Conservation (phyloP, 2,113 vertebrate species). For the Tachuris rubrigastra region DNA sequence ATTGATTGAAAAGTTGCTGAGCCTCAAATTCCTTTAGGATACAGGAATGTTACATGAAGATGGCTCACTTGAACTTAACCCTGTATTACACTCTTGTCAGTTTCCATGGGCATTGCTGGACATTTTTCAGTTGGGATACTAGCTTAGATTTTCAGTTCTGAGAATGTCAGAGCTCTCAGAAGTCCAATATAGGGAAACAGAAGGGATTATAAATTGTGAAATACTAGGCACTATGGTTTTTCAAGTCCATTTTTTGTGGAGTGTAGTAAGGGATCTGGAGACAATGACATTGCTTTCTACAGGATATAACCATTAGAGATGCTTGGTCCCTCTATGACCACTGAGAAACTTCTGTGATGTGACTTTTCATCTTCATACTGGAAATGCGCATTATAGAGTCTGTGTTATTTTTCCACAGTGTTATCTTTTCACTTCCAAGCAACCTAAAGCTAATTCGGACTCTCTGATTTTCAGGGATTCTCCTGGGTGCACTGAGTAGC, state of each 20-base stretch:
- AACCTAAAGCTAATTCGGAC: background rate
- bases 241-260: background rate
- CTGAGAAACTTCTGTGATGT: background rate
- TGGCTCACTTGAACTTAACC: background rate
- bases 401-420: background rate
- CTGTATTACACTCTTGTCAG: background rate
- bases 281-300: background rate
- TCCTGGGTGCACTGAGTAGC: background rate
- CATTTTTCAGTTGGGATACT: background rate
- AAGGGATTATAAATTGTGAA: background rate
- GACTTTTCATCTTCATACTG: background rate
- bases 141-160: background rate
- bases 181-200: background rate
- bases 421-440: background rate
- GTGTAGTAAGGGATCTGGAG: background rate
- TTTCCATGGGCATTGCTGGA: background rate
- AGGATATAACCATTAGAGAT: background rate
- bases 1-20: background rate
- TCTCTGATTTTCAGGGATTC: background rate
- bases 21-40: background rate
- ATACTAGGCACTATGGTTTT: background rate
- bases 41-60: background rate
- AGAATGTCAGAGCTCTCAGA: background rate
- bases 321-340: background rate
- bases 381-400: background rate